A percentile compares a stretch with the other conserved stretches of the same genome.
phyloP scores from a whole-genome alignment of 2,888 invertebrate genomes.

The Xanthia icteritia region DNA sequence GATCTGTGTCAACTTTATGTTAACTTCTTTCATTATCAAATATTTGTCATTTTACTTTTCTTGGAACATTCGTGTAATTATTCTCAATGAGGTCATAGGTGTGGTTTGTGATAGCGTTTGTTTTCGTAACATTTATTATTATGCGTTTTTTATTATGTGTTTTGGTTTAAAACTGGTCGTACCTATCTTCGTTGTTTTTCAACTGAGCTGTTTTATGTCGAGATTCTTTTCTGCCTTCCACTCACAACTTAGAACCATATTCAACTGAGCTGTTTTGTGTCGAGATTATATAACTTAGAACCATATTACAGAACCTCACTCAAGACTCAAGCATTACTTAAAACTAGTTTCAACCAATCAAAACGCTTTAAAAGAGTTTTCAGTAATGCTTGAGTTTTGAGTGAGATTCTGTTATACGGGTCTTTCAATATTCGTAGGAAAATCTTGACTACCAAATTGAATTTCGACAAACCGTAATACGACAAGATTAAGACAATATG shows the following conservation, averaged over 20 bases:
- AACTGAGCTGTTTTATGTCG: not conserved
- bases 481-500: too few species aligned
- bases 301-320: not conserved
- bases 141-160: slow-evolving; percentile 19
- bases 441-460: not conserved
- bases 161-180: slow-evolving; percentile 6
- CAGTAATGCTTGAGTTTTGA: too few species aligned
- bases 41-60: slow-evolving; percentile 32
- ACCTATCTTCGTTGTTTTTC: not conserved
- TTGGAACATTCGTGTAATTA: slow-evolving; percentile 57
- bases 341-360: too few species aligned
- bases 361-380: too few species aligned
- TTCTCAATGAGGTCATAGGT: slow-evolving; percentile 63
- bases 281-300: too few species aligned
- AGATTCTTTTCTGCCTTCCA: not conserved
- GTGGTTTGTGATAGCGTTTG: slow-evolving; percentile 39
- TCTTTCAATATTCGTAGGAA: not conserved
- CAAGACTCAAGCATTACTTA: too few species aligned
- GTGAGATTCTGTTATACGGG: too few species aligned
- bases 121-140: slow-evolving; percentile 25
- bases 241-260: too few species aligned
- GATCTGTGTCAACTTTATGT: slow-evolving; percentile 26
- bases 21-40: slow-evolving; percentile 29
- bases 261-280: not conserved
- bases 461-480: too few species aligned